Base-by-base conservation (phyloP, 1,140 invertebrate genomes). In the Lycorma delicatula region DNA sequence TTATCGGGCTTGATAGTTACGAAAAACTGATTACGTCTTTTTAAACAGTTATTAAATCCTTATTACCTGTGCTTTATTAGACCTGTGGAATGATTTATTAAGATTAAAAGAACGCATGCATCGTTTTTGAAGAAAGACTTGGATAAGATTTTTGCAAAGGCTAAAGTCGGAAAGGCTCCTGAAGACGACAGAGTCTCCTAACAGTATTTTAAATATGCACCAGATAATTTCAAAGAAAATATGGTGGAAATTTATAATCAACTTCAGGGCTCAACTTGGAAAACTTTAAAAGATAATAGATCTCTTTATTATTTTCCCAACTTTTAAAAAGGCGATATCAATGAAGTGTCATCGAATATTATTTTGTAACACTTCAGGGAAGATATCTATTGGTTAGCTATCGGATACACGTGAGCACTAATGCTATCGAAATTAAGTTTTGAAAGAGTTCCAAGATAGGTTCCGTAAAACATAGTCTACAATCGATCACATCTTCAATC, bases 391-490 rank as follows among this genome's bases (percentile, higher is more conserved):
- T 9, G 34, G 36, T 3, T 49, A 67, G 9, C 34, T 68, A 25
- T 36, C 53, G 11, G 50, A 60, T 9, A 57, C 66, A 34, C 22
- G 67, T 11, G 28, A 31, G 4, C 20, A 22, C 1, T 67, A 63
- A 62, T n/a, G n/a, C 2, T 62, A 66, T 16, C 9, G 27, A 18
- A 56, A 60, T 2, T 49, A 55, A 1, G 58, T 60, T 3, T 31
- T 67, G 0, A 64, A 64, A 6, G 64, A 67, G 50, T 28, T 38
- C 3, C 67, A 68, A 56, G 62, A 60, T 13, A 66, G 64, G 9
- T 68, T 67, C 34, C 9, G 64, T 11, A 63, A 60, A 18, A 28
- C 49, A 0, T 46, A 65, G 50, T n/a, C 58, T 6, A 63, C 60
- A 31, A 56, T 62, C 1, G 59, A 65, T 20, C 53, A 61, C 20